Evolutionary conservation across 2,113 vertebrate genomes (phyloP).

Genomic region (Rhinichthys klamathensis): DNA sequence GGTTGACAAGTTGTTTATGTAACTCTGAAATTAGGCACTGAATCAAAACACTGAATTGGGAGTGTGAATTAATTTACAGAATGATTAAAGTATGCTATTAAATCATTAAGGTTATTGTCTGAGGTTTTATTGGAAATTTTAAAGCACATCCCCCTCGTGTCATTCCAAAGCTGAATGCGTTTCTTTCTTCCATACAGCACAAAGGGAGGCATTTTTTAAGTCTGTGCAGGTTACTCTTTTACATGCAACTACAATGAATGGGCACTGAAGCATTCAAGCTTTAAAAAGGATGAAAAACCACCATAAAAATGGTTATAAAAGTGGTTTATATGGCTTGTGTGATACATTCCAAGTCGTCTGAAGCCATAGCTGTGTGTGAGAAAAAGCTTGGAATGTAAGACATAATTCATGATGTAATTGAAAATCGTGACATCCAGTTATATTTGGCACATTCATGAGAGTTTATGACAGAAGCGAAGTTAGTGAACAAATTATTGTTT

Average conservation of each 20-base stretch:
- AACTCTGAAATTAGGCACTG: not conserved
- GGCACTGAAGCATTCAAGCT: not conserved
- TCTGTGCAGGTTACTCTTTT: not conserved
- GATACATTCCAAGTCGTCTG: not conserved
- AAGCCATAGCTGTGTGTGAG: not conserved
- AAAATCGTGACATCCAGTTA: not conserved
- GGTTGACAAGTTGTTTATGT: not conserved
- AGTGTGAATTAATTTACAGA: constrained; percentile 4
- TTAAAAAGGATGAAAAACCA: not conserved
- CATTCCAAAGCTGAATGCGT: not conserved
- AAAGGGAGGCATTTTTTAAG: not conserved
- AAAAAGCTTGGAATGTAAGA: not conserved
- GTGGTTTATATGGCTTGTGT: not conserved
- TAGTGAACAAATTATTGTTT: not conserved
- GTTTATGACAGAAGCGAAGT: not conserved
- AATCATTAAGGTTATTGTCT: constrained; percentile 17
- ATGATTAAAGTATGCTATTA: constrained; percentile 30
- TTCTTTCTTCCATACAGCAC: not conserved
- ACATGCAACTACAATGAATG: not conserved
- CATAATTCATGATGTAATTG: not conserved
- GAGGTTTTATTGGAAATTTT: not conserved
- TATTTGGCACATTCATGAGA: not conserved
- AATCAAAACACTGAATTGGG: not conserved
- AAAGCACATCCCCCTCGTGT: not conserved
- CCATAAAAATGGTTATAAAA: not conserved